Percentiles rank a stretch among this genome's conserved stretches.
Evolutionary conservation across 2,113 vertebrate genomes (phyloP).

Genomic region (Chaenocephalus aceratus): DNA sequence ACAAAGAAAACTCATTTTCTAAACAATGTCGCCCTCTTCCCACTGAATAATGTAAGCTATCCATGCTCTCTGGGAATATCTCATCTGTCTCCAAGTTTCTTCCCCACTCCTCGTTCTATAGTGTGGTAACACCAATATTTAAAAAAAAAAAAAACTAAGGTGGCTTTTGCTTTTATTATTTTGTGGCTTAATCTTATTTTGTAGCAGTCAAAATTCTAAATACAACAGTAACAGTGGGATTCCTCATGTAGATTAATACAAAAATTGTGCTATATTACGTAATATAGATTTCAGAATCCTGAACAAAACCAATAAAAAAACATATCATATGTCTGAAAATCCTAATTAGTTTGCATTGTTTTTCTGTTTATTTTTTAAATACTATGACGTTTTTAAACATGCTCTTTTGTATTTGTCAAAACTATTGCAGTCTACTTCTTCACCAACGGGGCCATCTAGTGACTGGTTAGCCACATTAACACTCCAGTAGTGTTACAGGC

Average conservation of each 20-base stretch:
- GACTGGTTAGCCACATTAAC: conserved; percentile 24
- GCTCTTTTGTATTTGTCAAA: neutral
- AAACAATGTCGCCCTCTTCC: conserved; percentile 27
- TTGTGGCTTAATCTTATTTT: neutral
- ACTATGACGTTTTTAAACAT: neutral
- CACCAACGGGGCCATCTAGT: conserved; percentile 71
- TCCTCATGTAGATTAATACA: neutral
- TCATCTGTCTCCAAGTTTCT: neutral
- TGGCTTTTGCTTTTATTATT: neutral
- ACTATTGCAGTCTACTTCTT: conserved; percentile 7
- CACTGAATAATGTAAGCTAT: neutral
- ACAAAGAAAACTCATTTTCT: conserved; percentile 1
- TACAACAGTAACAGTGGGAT: neutral
- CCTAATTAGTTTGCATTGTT: too few species aligned
- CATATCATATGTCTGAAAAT: too few species aligned
- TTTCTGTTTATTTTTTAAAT: too few species aligned
- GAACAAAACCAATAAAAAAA: neutral
- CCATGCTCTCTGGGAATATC: neutral
- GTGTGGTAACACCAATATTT: neutral
- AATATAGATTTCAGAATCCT: neutral
- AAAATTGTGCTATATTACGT: neutral
- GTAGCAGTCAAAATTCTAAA: neutral
- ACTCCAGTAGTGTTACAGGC: neutral
- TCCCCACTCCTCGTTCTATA: neutral
- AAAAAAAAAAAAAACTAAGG: neutral